Evolutionary conservation across 2,113 vertebrate genomes (phyloP), one percentile per base, ranked within the genome.

Genomic region (Silurus asotus): DNA sequence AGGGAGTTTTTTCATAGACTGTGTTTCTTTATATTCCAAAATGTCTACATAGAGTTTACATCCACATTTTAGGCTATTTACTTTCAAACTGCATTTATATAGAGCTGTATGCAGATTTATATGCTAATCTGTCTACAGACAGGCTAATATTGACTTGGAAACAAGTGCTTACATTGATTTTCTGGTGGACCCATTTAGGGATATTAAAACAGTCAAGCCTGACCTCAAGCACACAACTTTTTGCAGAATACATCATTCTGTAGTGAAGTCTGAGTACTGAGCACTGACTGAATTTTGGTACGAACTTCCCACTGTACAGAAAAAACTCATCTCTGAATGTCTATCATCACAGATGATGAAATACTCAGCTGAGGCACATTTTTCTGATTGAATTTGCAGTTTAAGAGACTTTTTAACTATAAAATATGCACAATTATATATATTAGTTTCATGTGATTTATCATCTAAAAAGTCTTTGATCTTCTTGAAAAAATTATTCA

Each of bases 11-110:
- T 83, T 53, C 81, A 87, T 61, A 77, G 51, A 75, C 20, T 67
- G 51, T 58, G 55, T 82, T 37, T 67, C 13, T 76, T 61, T 72
- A 56, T 81, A 58, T 85, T 76, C 58, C 76, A 84, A 61, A 85
- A 83, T 89, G 77, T 69, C 17, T 58, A 82, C 70, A 82, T 77
- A 48, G 17, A 19, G 37, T 72, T 72, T 48, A 10, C 17, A 72
- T 48, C 37, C 3, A 7, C 19, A 19, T 72, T 14, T 15, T 72
- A 72, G 37, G 37, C 37, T 6, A 19, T 48, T 15, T 72, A 37
- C 37, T 72, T 7, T 72, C 15, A 72, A 3, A 15, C 15, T 45
- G 67, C 45, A 70, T 70, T 70, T 15, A 70, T 70, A 8, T 9
- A 48, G 67, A 3, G 14, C 20, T 70, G 28, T 67, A 25, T 67